Base-by-base conservation (phyloP, 2,113 vertebrate species). In the Cranoglanis bouderius region DNA sequence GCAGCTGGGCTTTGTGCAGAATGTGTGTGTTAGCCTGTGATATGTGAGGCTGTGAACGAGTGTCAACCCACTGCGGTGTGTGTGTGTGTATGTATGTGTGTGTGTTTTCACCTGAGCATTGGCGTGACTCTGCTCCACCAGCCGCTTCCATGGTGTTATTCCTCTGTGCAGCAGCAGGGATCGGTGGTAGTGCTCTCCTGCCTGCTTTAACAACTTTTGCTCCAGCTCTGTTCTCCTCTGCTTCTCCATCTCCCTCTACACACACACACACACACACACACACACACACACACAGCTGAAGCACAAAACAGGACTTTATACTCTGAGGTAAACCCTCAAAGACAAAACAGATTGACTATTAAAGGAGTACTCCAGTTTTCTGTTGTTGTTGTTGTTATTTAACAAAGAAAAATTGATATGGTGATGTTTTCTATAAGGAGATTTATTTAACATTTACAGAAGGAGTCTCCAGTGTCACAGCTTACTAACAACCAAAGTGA, bases 191-290 rank as follows among this genome's bases (percentile, higher is more conserved):
- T 99, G 97, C 65, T 95, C 94, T 89, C 70, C 90, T 85, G 97
- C 98, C 89, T 91, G 87, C 90, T 91, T 93, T 77, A 94, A 92
- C 24, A 97, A 93, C 91, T 97, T 94, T 89, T 94, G 94, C 26
- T 95, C 95, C 89, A 92, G 95, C 90, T 96, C 95, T 81, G 94
- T 88, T 91, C 94, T 95, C 91, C 21, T 94, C 93, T 96, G 96
- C 89, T 96, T 97, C 90, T 98, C 97, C 90, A 97, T 85, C 91
- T 98, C 96, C 93, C 94, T 97, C 98, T 99, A 86, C 40, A 91
- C 32, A 83, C 24, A 92, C 77, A 89, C 85, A 35, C 29, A 80
- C 75, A 85, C 38, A 87, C n/a, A 51, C 49, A 86, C 43, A 91
- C 32, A 82, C 24, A 91, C 78, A 88, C 85, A 35, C 26, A 80